A percentile compares a stretch with the other conserved stretches of the same genome.
These are phyloP conservation scores for Crypturellus tataupa DNA, from an alignment of 2,797 vertebrate genomes.

Conservation along the genomic window DNA sequence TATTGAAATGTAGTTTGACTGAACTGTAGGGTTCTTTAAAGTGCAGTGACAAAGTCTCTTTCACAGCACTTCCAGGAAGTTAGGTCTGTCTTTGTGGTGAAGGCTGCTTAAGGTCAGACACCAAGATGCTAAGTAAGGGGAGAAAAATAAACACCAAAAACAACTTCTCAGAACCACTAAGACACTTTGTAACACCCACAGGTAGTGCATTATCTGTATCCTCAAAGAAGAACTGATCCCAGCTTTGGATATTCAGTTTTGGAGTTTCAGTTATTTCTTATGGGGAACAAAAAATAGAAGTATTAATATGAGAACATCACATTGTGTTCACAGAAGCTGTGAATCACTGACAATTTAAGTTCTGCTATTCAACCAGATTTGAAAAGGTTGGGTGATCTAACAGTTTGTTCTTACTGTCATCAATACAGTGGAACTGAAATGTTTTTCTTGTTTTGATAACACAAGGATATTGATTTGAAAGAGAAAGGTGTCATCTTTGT, in stretches of 20 bases:
- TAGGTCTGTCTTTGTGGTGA: not conserved
- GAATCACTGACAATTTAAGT: not conserved
- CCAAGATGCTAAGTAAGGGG: not conserved
- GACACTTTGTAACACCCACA: not conserved
- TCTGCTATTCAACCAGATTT: not conserved
- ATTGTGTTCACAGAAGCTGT: not conserved
- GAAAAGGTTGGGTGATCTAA: not conserved
- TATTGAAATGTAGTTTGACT: not conserved
- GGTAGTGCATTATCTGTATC: too few relatives aligned
- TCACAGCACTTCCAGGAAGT: not conserved
- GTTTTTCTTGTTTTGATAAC: constrained; percentile 16
- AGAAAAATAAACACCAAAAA: too few relatives aligned
- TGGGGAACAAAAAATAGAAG: not conserved
- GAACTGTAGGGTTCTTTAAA: not conserved
- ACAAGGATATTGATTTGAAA: not conserved
- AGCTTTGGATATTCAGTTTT: not conserved
- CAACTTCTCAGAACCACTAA: too few relatives aligned
- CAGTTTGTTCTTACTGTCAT: not conserved
- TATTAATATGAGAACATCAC: not conserved
- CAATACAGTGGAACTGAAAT: not conserved
- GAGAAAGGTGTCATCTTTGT: not conserved
- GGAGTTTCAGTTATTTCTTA: too few relatives aligned
- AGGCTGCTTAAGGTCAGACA: not conserved
- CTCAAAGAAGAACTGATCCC: not conserved
- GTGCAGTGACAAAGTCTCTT: not conserved